Evolutionary conservation across 1,140 invertebrate genomes (phyloP), one percentile per base, ranked within the genome.

Genomic region (Stegodyphus dumicola): DNA sequence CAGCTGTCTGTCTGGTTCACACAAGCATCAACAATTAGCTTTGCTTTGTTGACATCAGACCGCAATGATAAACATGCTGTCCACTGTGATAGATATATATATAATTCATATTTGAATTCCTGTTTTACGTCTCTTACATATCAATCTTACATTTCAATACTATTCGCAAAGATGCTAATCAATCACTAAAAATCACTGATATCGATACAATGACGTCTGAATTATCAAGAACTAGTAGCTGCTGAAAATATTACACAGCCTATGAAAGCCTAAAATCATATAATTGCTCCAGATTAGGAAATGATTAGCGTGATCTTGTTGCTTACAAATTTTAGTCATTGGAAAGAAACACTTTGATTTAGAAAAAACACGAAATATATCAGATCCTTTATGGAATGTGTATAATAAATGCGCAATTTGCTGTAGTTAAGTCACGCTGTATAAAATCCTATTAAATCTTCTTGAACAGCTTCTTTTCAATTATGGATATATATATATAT

Each of bases 221-320:
- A n/a, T n/a, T 18, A 80, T 80, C n/a, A 64, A 18, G 17, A 18
- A 9, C 53, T 69, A 80, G n/a, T 10, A 73, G 52, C 33, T 48
- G 69, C 7, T 11, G 49, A 64, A 15, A 64, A 80, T 60, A 65
- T 66, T 9, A 15, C 54, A 13, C 48, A 83, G 9, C 11, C 56
- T 75, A 75, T 54, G 79, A 48, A 83, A 75, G 56, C 80, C 80
- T 83, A 83, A 83, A 81, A 83, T 67, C 51, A 83, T 48, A 83
- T 51, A 54, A 11, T 60, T 69, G 52, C 11, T 54, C 7, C 9
- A 15, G 52, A 18, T 79, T 10, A 67, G 17, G 15, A 60, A 15
- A 33, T 33, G 33, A 33, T 33, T 33, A 33, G 15, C 56, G 9
- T 15, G 9, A 60, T 60, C 56, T 60, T 60, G 56, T 9, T 60